phyloP scores from a whole-genome alignment of 2,113 vertebrate genomes.

The Pteronura brasiliensis region DNA sequence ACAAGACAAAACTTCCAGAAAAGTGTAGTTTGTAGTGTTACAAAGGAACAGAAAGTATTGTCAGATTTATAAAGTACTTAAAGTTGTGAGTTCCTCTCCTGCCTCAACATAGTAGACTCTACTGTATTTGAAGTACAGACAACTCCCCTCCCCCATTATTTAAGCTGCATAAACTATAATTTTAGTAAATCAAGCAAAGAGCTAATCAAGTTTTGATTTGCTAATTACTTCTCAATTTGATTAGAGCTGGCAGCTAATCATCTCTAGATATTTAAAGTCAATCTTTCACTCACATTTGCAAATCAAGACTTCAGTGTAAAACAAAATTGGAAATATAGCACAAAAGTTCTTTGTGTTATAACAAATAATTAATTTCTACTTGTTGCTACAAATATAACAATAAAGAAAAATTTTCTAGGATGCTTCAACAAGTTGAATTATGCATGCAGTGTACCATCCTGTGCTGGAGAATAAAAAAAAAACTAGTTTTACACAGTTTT shows the following conservation, averaged over 20 bases:
- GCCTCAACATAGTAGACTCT: background rate
- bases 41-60: background rate
- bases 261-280: slow-evolving; percentile 85
- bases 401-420: slow-evolving; percentile 52
- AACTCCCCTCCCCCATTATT: slow-evolving; percentile 87
- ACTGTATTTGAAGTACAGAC: slow-evolving; percentile 53
- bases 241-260: slow-evolving; percentile 90
- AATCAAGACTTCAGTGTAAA: slow-evolving; percentile 76
- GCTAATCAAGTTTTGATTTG: slow-evolving; percentile 91
- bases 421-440: slow-evolving; percentile 64
- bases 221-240: slow-evolving; percentile 91
- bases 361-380: slow-evolving; percentile 64
- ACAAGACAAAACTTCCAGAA: background rate
- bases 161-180: slow-evolving; percentile 89
- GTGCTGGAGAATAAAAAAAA: background rate
- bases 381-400: slow-evolving; percentile 68
- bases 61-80: background rate
- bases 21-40: background rate
- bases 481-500: slow-evolving; percentile 37
- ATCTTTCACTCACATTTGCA: slow-evolving; percentile 86
- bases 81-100: background rate
- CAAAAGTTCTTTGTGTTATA: slow-evolving; percentile 57
- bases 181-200: slow-evolving; percentile 90
- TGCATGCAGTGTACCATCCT: slow-evolving; percentile 23
- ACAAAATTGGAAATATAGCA: slow-evolving; percentile 64